These are phyloP conservation scores for Mesochorus sp. DNA, from an alignment of 2,888 invertebrate species.

Conservation along the genomic window DNA sequence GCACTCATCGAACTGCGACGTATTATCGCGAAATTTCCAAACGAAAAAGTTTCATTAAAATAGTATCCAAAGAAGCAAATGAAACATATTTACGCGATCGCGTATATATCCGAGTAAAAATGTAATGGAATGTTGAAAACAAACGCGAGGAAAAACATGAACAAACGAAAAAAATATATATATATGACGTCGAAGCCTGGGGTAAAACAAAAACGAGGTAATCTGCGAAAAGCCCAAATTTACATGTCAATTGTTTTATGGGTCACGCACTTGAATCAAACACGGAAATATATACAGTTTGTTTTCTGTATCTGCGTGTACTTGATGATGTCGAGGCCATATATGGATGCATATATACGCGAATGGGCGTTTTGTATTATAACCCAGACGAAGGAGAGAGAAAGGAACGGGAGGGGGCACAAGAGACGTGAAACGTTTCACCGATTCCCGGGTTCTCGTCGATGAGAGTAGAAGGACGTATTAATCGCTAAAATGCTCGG, in stretches of 20 bases:
- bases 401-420: not conserved
- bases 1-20: too few species aligned
- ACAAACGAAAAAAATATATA: not conserved
- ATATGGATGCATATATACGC: not conserved
- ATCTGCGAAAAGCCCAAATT: slow-evolving; percentile 6
- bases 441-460: not conserved
- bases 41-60: too few species aligned
- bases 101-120: too few species aligned
- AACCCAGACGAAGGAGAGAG: not conserved
- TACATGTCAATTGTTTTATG: slow-evolving; percentile 31
- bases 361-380: not conserved
- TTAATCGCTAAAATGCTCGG: slow-evolving; percentile 52
- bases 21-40: too few species aligned
- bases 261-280: slow-evolving; percentile 6
- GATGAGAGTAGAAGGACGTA: slow-evolving; percentile 32
- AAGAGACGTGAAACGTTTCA: slow-evolving; percentile 22
- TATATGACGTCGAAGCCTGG: not conserved
- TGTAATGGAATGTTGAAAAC: too few species aligned
- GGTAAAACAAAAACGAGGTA: not conserved
- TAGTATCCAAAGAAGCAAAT: not conserved
- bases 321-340: not conserved
- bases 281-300: not conserved
- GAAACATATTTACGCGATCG: not conserved
- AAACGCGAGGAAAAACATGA: not conserved
- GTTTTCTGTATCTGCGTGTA: not conserved